Conservation (phyloP, 1,140 invertebrate genomes). For the Babylonia areolata region DNA sequence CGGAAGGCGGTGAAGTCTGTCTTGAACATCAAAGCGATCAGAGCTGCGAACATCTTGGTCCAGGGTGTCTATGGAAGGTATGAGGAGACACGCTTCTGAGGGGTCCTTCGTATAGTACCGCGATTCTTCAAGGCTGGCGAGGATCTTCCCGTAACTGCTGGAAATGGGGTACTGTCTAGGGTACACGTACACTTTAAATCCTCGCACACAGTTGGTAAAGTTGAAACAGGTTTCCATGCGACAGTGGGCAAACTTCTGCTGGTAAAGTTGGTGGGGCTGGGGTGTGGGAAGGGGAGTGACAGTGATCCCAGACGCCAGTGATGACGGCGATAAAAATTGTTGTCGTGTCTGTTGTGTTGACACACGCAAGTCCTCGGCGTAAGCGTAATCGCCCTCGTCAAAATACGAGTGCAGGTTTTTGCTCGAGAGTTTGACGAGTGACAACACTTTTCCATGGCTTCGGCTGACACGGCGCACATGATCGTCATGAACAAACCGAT, state of each 20-base stretch:
- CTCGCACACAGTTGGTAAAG: constrained; percentile 85
- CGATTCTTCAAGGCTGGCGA: constrained; percentile 92
- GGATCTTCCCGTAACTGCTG: constrained; percentile 91
- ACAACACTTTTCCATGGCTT: constrained; percentile 11
- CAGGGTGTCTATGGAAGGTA: constrained; percentile 95
- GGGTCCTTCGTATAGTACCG: constrained; percentile 94
- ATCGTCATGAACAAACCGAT: constrained; percentile 77
- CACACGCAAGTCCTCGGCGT: constrained; percentile 63
- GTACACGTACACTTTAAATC: constrained; percentile 96
- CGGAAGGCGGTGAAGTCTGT: constrained; percentile 85
- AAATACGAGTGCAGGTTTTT: constrained; percentile 39
- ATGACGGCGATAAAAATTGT: constrained; percentile 35
- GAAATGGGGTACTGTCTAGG: constrained; percentile 82
- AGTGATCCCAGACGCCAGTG: constrained; percentile 6
- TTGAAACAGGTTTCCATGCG: constrained; percentile 99
- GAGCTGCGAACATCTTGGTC: constrained; percentile 83
- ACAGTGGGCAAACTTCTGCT: constrained; percentile 77
- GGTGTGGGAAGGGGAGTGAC: not conserved
- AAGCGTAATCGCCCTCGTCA: constrained; percentile 65
- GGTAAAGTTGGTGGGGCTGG: not conserved
- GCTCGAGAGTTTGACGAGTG: constrained; percentile 60
- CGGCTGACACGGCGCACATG: constrained; percentile 28
- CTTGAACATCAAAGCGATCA: constrained; percentile 89
- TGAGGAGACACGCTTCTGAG: constrained; percentile 94
- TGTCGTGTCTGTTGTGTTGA: constrained; percentile 59